Conservation (phyloP, 2,113 vertebrate species). For the Gulo gulo region DNA sequence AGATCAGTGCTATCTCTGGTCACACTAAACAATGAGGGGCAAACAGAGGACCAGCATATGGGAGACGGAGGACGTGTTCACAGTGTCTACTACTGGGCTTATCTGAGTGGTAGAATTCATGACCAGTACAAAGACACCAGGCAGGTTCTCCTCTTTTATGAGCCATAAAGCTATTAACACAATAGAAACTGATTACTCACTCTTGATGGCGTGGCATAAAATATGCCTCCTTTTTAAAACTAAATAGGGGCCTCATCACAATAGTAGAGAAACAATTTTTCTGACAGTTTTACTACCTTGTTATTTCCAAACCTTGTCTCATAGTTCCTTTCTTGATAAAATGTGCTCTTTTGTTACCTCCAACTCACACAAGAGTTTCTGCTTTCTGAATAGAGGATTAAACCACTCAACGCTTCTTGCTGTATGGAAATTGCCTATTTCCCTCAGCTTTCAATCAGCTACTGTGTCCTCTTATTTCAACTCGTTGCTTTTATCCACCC, state of each 20-base stretch:
- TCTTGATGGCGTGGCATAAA: neutral
- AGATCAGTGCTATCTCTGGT: neutral
- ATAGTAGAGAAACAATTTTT: neutral
- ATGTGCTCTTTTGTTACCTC: neutral
- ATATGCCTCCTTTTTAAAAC: neutral
- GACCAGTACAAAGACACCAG: neutral
- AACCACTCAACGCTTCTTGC: neutral
- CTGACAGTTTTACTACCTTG: neutral
- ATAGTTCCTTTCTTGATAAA: slow-evolving; percentile 9
- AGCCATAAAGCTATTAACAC: neutral
- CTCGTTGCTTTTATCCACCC: neutral
- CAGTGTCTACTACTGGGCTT: neutral
- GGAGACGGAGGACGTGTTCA: neutral
- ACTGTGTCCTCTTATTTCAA: too few relatives aligned
- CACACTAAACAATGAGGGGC: neutral
- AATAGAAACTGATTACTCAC: neutral
- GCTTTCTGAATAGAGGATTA: neutral
- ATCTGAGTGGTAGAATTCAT: neutral
- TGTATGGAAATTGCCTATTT: neutral
- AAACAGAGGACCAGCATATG: neutral
- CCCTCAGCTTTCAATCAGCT: neutral
- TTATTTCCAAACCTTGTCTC: neutral
- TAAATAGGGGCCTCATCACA: neutral
- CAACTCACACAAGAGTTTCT: neutral
- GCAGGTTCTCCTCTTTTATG: neutral